Conservation (phyloP, 2,113 vertebrate genomes). For the western clawed frog (Xenopus tropicalis) region UCB_Xtro_10.0 CM004444.2:20942001-20942500, state of each 20-base stretch:
- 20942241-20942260: constrained; percentile 57
- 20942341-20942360: too few species aligned
- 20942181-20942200: constrained; percentile 64
- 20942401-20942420: too few species aligned
- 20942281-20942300: constrained; percentile 41
- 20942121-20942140: constrained; percentile 69
- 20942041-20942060: constrained; percentile 61
- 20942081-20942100: constrained; percentile 49
- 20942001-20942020: constrained; percentile 25
- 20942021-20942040: constrained; percentile 40
- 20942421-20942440: too few species aligned
- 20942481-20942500: too few species aligned
- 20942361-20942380: too few species aligned
- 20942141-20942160: constrained; percentile 61
- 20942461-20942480: too few species aligned
- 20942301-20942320: constrained; percentile 32
- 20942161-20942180: constrained; percentile 67
- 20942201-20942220: constrained; percentile 63
- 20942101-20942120: constrained; percentile 62
- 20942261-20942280: constrained; percentile 42
- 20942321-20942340: constrained; percentile 26
- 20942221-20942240: constrained; percentile 62
- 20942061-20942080: constrained; percentile 49
- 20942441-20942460: too few species aligned
- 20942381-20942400: too few species aligned